These are phyloP conservation scores for Diglossa cyanea DNA, from an alignment of 2,797 vertebrate genomes.

Conservation along the genomic window DNA sequence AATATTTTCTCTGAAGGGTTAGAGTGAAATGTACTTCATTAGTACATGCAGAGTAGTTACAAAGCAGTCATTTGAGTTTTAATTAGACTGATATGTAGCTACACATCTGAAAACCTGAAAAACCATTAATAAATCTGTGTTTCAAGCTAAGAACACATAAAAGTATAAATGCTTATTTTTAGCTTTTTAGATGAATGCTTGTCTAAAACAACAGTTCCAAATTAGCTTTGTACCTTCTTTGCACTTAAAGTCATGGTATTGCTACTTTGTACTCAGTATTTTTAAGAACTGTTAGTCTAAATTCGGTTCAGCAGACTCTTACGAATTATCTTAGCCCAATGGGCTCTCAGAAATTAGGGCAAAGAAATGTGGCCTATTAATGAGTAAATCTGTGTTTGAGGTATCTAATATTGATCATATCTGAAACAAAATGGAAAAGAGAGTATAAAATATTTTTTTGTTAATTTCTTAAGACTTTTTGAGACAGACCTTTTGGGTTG, in stretches of 20 bases:
- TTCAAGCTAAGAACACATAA: not conserved
- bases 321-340: not conserved
- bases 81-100: not conserved
- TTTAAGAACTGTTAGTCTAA: not conserved
- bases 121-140: not conserved
- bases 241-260: not conserved
- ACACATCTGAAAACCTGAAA: not conserved
- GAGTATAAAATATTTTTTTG: accelerated
- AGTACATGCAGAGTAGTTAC: not conserved
- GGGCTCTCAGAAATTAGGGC: not conserved
- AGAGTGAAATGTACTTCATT: not conserved
- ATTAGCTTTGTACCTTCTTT: not conserved
- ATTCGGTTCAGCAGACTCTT: not conserved
- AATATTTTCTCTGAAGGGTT: not conserved
- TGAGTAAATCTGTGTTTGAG: not conserved
- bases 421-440: not conserved
- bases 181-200: not conserved
- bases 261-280: not conserved
- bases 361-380: not conserved
- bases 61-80: not conserved
- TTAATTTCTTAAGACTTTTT: not conserved
- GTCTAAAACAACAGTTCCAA: not conserved
- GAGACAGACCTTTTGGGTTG: not conserved
- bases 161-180: not conserved
- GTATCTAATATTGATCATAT: not conserved